A percentile compares a stretch with the other conserved stretches of the same genome.
Evolutionary conservation across 2,113 vertebrate genomes (phyloP).

Genomic region (Ceyx margarethae): DNA sequence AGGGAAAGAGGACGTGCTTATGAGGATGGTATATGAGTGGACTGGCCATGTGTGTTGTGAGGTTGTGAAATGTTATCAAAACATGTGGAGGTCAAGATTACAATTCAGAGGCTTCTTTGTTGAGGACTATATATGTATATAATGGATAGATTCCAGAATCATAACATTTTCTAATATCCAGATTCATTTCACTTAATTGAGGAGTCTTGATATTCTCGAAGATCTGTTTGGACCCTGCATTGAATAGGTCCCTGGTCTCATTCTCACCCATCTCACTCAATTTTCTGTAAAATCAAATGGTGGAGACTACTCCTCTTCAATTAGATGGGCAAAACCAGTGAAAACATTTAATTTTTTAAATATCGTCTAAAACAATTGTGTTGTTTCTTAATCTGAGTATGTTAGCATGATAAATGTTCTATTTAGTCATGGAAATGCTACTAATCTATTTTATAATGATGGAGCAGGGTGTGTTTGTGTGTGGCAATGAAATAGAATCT

Average conservation of each 20-base stretch:
- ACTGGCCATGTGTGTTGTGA: neutral
- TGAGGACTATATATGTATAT: neutral
- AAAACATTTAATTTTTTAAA: neutral
- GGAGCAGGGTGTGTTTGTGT: too few relatives aligned
- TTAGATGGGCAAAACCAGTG: neutral
- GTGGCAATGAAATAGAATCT: neutral
- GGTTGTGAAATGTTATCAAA: neutral
- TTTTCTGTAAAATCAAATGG: neutral
- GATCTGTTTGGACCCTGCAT: neutral
- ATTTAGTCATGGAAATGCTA: neutral
- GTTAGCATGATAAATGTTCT: neutral
- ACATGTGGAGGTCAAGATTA: neutral
- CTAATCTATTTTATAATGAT: neutral
- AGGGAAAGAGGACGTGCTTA: neutral
- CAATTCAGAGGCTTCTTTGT: neutral
- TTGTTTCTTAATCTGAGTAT: neutral
- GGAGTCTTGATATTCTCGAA: neutral
- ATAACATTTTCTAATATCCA: neutral
- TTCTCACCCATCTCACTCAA: neutral
- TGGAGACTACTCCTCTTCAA: neutral
- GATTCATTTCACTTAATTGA: neutral
- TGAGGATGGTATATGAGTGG: neutral
- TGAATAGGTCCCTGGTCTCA: neutral
- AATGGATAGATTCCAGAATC: neutral
- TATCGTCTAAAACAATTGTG: neutral